Evolutionary conservation across 1,140 invertebrate genomes (phyloP).

Genomic region (Brachionus rubens): DNA sequence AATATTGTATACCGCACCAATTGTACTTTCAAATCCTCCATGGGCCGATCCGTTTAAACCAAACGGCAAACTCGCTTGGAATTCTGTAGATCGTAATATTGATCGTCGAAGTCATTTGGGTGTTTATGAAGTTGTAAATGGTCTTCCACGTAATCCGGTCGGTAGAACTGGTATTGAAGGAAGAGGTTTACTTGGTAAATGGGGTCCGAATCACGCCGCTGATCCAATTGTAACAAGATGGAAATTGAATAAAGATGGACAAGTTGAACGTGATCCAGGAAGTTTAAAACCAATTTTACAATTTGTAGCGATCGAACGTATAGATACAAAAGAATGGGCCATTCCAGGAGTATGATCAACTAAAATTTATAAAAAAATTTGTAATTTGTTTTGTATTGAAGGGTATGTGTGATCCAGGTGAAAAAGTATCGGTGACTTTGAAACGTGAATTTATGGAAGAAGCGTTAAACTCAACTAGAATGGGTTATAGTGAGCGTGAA

Average conservation of each 20-base stretch:
- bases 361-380: neutral
- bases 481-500: constrained; percentile 60
- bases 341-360: constrained; percentile 70
- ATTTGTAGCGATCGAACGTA: constrained; percentile 72
- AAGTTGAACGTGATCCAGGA: constrained; percentile 65
- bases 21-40: constrained; percentile 62
- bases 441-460: constrained; percentile 83
- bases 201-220: constrained; percentile 87
- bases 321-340: constrained; percentile 80
- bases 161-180: constrained; percentile 71
- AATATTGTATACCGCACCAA: constrained; percentile 67
- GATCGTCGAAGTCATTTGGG: constrained; percentile 72
- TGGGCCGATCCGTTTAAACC: constrained; percentile 78
- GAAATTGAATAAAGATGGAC: constrained; percentile 10
- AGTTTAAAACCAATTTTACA: constrained; percentile 33
- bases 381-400: neutral
- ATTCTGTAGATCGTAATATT: neutral
- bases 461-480: constrained; percentile 70
- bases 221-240: constrained; percentile 75
- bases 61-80: no score
- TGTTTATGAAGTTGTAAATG: constrained; percentile 65
- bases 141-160: constrained; percentile 65
- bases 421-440: constrained; percentile 66
- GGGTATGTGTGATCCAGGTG: constrained; percentile 74
- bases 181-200: constrained; percentile 65